Base-by-base conservation (phyloP, 1,140 invertebrate species). In the Potamilus streckersoni region DNA sequence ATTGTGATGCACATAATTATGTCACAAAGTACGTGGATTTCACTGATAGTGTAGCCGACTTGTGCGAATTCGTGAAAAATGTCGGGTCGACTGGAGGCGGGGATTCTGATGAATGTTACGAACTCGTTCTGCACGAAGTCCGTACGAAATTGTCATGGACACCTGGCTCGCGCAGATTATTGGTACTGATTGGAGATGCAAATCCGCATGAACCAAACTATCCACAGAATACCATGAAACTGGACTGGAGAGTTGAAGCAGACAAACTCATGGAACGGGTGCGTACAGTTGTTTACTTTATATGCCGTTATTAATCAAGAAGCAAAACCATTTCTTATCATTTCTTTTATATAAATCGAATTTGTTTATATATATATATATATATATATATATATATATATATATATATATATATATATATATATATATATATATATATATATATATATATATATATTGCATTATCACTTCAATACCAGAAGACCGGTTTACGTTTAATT, bases 181-280 rank as follows among this genome's bases (percentile, higher is more conserved):
- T 86, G 8, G 84, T 86, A 15, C 80, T 85, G 83, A 84, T 85
- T 61, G 85, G 85, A 6, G 85, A 86, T 71, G 77, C 79, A 11
- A 76, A 71, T 55, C 83, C 85, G 12, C 85, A 86, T 73, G 79
- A 23, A 62, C 12, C 80, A 19, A 70, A 61, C 57, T 81, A 80
- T 67, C 63, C 65, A 15, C 66, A 75, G 57, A 84, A 81, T 63
- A 79, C 20, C 0, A 61, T 69, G 59, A 76, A 76, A n/a, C 67
- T 86, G 31, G 78, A 84, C 71, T 86, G 84, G 84, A 77, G 74
- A 49, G 38, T 0, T 31, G 4, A 49, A 23, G 23, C 2, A 23
- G 1, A 23, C 0, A 23, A 23, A 23, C 23, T 23, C 23, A 23
- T 23, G 23, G 0, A 23, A n/a, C n/a, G 79, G 69, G 82, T 81